Conservation (phyloP, 2,888 invertebrate genomes). For the Clistopyga incitator region DNA sequence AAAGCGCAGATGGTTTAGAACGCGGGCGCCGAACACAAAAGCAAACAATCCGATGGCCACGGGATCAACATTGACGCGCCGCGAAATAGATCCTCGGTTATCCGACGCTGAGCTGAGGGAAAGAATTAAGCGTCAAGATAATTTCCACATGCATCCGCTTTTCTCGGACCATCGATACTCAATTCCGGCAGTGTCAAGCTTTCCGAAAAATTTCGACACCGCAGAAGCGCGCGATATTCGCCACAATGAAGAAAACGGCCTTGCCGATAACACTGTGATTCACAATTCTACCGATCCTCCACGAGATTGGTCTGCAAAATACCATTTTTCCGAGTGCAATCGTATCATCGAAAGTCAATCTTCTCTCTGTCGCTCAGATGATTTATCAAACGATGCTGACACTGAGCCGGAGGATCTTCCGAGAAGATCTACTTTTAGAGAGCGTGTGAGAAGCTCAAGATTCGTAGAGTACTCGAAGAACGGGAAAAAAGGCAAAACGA, state of each 20-base stretch:
- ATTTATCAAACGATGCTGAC: neutral
- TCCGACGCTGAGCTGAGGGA: no score
- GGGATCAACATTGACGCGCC: neutral
- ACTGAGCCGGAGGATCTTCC: neutral
- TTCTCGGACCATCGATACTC: conserved; percentile 21
- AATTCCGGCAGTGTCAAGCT: neutral
- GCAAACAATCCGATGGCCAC: neutral
- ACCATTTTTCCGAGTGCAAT: neutral
- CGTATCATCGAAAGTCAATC: neutral
- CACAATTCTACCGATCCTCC: conserved; percentile 25
- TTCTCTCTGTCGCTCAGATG: neutral
- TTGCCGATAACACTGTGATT: neutral
- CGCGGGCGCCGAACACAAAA: neutral
- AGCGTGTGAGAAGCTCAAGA: neutral
- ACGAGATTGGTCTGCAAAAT: neutral
- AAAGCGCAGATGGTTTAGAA: conserved; percentile 4
- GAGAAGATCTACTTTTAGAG: neutral
- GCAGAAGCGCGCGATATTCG: neutral
- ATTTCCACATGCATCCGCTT: neutral
- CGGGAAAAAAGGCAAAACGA: neutral
- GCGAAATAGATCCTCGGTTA: neutral
- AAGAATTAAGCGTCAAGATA: neutral
- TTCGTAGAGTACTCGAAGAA: neutral
- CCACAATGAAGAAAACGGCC: neutral
- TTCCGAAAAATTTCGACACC: neutral